These are phyloP conservation scores for Scomber colias DNA, from an alignment of 2,113 vertebrate species.

Conservation along the genomic window DNA sequence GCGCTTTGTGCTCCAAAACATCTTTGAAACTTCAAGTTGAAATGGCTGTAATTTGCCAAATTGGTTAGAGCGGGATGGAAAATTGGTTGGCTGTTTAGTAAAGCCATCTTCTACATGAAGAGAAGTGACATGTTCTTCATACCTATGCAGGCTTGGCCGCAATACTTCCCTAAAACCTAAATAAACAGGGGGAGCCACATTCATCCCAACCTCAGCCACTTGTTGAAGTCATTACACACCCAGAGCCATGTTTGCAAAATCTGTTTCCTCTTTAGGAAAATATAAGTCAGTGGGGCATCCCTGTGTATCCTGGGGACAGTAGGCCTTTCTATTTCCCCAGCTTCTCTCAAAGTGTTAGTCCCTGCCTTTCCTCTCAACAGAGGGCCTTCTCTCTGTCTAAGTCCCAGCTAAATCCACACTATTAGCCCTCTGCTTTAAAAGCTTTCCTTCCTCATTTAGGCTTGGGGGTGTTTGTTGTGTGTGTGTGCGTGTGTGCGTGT, in stretches of 20 bases:
- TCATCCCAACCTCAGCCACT: conserved; percentile 58
- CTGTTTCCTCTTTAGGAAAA: conserved; percentile 71
- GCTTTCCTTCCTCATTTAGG: conserved; percentile 68
- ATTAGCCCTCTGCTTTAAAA: conserved; percentile 76
- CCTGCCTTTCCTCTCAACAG: conserved; percentile 50
- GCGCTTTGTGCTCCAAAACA: conserved; percentile 68
- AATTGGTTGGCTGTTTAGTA: conserved; percentile 62
- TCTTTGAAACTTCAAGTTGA: conserved; percentile 67
- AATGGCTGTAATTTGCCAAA: conserved; percentile 77
- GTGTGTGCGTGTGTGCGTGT: neutral
- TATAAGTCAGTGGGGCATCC: conserved; percentile 67
- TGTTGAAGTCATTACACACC: conserved; percentile 66
- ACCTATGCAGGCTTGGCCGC: conserved; percentile 50
- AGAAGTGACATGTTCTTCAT: conserved; percentile 69
- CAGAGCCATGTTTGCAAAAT: conserved; percentile 68
- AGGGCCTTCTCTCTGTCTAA: conserved; percentile 55
- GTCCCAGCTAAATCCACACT: conserved; percentile 74
- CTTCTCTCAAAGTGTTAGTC: conserved; percentile 27
- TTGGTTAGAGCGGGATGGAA: conserved; percentile 73
- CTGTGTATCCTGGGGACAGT: conserved; percentile 60
- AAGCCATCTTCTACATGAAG: conserved; percentile 50
- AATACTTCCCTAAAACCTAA: conserved; percentile 52
- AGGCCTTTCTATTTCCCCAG: conserved; percentile 47
- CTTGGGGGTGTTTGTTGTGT: conserved; percentile 55
- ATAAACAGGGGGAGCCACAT: conserved; percentile 57